Conservation (phyloP, 2,113 vertebrate genomes). For the Nerophis lumbriciformis region DNA sequence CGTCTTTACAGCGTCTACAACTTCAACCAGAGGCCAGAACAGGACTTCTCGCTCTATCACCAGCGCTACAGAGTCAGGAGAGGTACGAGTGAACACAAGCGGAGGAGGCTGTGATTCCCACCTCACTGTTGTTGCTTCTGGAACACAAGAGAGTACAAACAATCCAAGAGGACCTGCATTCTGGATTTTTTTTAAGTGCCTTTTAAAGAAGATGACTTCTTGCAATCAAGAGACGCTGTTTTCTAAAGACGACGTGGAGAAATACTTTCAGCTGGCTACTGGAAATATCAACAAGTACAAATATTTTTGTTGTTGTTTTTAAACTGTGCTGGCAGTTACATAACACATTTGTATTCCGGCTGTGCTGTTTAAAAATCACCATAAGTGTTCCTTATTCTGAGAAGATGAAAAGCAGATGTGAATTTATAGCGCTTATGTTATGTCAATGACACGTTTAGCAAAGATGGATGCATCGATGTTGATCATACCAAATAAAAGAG, state of each 20-base stretch:
- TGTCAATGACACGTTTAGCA: slow-evolving; percentile 17
- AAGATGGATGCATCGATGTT: background rate
- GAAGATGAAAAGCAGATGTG: slow-evolving; percentile 20
- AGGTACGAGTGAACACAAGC: slow-evolving; percentile 53
- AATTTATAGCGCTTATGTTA: slow-evolving; percentile 49
- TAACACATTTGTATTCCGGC: slow-evolving; percentile 17
- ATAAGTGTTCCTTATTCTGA: slow-evolving; percentile 35
- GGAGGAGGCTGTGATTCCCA: slow-evolving; percentile 75
- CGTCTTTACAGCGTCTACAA: slow-evolving; percentile 78
- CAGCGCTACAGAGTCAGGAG: slow-evolving; percentile 76
- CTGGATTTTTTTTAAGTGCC: slow-evolving; percentile 55
- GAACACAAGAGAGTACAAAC: slow-evolving; percentile 39
- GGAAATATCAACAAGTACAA: slow-evolving; percentile 48
- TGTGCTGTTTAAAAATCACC: slow-evolving; percentile 37
- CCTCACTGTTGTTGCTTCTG: slow-evolving; percentile 2
- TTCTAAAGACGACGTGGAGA: slow-evolving; percentile 47
- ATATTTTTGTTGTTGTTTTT: slow-evolving; percentile 13
- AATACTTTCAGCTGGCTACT: slow-evolving; percentile 64
- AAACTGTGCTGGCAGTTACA: slow-evolving; percentile 22
- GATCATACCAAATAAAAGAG: background rate
- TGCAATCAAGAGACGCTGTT: slow-evolving; percentile 48
- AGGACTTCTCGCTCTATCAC: slow-evolving; percentile 73
- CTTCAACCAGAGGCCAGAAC: slow-evolving; percentile 75
- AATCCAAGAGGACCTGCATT: slow-evolving; percentile 42
- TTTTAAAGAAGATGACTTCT: slow-evolving; percentile 45